Evolutionary conservation across 2,888 invertebrate genomes (phyloP).

Genomic region (Ichneumoninae sp.): DNA sequence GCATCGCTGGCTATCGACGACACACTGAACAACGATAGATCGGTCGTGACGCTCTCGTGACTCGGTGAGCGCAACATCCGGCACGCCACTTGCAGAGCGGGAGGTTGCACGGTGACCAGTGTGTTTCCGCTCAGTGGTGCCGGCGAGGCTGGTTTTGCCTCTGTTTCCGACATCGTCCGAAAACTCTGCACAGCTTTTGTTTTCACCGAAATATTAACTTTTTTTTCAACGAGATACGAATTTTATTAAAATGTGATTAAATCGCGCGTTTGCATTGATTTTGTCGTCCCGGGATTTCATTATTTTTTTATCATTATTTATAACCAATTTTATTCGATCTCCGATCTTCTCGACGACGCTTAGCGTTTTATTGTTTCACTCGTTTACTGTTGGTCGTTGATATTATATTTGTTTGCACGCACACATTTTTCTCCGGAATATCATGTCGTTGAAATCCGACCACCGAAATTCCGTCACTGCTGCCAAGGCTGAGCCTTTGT

Average conservation of each 20-base stretch:
- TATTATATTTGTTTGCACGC: neutral
- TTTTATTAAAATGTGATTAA: neutral
- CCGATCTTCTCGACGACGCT: neutral
- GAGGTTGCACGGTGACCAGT: constrained; percentile 82
- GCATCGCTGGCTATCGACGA: constrained; percentile 88
- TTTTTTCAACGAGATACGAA: neutral
- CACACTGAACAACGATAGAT: constrained; percentile 91
- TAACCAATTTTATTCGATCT: neutral
- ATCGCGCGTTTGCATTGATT: neutral
- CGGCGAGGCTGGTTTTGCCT: constrained; percentile 75
- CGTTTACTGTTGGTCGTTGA: neutral
- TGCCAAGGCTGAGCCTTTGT: constrained; percentile 22
- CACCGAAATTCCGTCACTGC: neutral
- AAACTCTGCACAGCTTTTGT: neutral
- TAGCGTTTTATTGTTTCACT: neutral
- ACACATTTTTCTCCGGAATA: neutral
- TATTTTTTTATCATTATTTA: neutral
- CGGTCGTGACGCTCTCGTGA: constrained; percentile 93
- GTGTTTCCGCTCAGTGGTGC: constrained; percentile 70
- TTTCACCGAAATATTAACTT: neutral
- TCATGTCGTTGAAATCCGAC: neutral
- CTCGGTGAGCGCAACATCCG: constrained; percentile 91
- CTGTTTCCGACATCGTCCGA: constrained; percentile 77
- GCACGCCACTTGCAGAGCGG: constrained; percentile 85
- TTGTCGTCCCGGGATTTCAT: constrained; percentile 26